phyloP scores from a whole-genome alignment of 2,113 vertebrate genomes.

The Oceanodroma tethys region DNA sequence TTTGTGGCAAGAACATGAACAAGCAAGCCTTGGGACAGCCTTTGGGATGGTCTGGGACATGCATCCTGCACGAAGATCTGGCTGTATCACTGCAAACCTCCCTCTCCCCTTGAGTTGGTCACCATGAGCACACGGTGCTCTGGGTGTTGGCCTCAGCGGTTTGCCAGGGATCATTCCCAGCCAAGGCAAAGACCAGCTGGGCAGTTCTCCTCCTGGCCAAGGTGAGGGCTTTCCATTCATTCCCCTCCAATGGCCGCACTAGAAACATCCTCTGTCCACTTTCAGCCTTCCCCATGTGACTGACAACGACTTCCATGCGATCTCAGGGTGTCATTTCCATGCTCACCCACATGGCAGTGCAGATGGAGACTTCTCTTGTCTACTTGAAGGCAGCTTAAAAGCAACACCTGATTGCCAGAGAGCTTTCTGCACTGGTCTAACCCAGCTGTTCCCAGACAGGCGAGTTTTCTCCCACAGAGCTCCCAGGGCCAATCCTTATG shows the following conservation, averaged over 20 bases:
- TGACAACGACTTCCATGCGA: rapidly evolving
- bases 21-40: neutral
- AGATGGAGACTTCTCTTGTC: neutral
- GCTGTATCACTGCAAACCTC: neutral
- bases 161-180: neutral
- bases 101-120: neutral
- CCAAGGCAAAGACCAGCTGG: neutral
- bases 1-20: neutral
- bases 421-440: neutral
- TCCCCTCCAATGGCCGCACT: neutral
- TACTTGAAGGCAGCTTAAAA: neutral
- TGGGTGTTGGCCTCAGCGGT: neutral
- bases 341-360: neutral
- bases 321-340: neutral
- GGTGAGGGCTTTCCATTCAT: neutral
- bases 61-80: neutral
- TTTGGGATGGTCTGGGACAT: neutral
- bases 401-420: neutral
- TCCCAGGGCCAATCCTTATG: neutral
- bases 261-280: neutral
- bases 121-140: rapidly evolving
- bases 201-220: neutral
- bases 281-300: neutral
- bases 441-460: neutral
- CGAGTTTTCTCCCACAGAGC: neutral